Percentiles rank a stretch among this genome's conserved stretches.
Conservation (phyloP, 2,888 invertebrate species). For the Parelbella ahira region DNA sequence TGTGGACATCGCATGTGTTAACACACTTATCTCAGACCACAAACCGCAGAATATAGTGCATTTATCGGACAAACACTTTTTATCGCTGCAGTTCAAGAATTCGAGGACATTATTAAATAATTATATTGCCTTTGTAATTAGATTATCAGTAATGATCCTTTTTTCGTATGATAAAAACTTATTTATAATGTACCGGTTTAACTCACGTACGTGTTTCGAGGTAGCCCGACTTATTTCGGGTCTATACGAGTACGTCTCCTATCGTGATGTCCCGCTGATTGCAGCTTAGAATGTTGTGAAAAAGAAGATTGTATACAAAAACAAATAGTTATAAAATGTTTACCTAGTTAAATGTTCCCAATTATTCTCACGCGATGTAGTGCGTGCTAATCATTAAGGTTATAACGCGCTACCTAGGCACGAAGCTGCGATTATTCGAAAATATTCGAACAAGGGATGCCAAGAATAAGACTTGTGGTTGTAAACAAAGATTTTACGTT, state of each 20-base stretch:
- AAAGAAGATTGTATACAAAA: conserved; percentile 4
- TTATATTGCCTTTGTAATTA: neutral
- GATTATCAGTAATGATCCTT: too few species aligned
- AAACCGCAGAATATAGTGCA: conserved; percentile 14
- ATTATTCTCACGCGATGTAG: conserved; percentile 21
- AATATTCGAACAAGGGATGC: neutral
- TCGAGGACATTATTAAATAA: neutral
- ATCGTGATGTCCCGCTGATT: too few species aligned
- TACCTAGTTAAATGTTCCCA: conserved; percentile 8
- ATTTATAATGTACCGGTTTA: too few species aligned
- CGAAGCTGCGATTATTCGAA: conserved; percentile 4
- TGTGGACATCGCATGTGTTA: conserved; percentile 5
- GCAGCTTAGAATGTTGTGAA: too few species aligned
- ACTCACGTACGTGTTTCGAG: too few species aligned
- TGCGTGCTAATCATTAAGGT: conserved; percentile 17
- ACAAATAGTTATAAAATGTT: conserved; percentile 3
- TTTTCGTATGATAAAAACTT: too few species aligned
- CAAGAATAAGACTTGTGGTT: too few species aligned
- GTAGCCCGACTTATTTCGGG: too few species aligned
- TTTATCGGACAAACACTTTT: conserved; percentile 10
- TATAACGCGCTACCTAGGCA: conserved; percentile 18
- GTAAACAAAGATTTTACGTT: too few species aligned
- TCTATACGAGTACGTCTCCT: too few species aligned
- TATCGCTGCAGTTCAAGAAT: conserved; percentile 11
- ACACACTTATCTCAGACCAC: conserved; percentile 10